These are phyloP conservation scores for Pogonomyrmex californicus DNA, from an alignment of 1,140 invertebrate species.

Conservation along the genomic window DNA sequence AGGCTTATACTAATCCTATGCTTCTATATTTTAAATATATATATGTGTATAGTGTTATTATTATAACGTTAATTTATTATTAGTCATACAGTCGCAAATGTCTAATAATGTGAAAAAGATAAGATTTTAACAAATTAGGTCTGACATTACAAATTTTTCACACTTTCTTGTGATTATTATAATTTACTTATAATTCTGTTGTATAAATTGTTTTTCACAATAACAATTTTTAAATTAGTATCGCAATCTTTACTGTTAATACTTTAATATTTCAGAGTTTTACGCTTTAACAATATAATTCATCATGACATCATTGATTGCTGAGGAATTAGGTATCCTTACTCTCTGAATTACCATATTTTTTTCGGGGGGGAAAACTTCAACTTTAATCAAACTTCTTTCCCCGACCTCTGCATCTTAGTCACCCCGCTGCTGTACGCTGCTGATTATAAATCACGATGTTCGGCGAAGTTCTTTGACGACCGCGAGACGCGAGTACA, in stretches of 20 bases:
- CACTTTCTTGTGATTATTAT: not conserved
- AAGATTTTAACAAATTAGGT: not conserved
- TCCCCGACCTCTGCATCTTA: not conserved
- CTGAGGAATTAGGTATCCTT: not conserved
- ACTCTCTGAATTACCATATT: not conserved
- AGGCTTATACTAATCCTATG: not conserved
- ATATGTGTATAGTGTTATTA: not conserved
- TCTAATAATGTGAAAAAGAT: not conserved
- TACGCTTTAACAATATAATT: not conserved
- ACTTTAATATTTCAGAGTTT: not conserved
- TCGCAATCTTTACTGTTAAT: not conserved
- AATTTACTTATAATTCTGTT: not conserved
- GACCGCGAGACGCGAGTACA: conserved; percentile 70
- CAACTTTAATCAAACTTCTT: not conserved
- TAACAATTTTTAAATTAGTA: not conserved
- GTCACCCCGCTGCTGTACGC: conserved; percentile 47
- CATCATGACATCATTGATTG: not conserved
- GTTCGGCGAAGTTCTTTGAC: conserved; percentile 79
- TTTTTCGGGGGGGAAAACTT: not conserved
- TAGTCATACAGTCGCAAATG: not conserved
- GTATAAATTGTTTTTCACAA: not conserved
- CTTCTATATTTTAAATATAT: not conserved
- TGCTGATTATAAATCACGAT: conserved; percentile 79
- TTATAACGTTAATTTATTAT: conserved; percentile 2
- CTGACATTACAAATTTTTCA: not conserved